Base-by-base conservation (phyloP, 2,797 vertebrate species). In the Agapornis canus region DNA sequence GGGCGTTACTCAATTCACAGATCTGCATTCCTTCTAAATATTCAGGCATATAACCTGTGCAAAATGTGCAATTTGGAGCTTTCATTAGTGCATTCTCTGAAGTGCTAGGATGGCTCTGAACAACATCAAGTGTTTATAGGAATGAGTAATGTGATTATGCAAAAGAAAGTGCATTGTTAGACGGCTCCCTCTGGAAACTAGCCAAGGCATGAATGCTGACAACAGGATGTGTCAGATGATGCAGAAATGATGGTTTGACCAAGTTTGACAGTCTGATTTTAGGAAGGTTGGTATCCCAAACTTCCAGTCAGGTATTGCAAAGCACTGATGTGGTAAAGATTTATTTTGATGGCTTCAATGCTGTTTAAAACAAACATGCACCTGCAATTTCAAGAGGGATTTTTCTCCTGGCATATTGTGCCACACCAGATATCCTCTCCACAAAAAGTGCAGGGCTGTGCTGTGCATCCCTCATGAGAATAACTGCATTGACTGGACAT, bases 361-460 rank as follows among this genome's bases (percentile, higher is more conserved):
- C 17, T 32, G 13, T 73, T 68, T 82, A 40, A 83, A 93, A 40
- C 26, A 80, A 59, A 19, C 5, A 22, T 7, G 22, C 10, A 42
- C 5, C 22, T 40, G 20, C 49, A 83, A 86, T 0, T 60, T 37
- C 40, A 59, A 65, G 32, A 57, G n/a, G 16, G 16, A 60, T 12
- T 6, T 51, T 40, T 69, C 22, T 83, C 11, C 11, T 71, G 40
- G 12, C 20, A 63, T 35, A 25, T 40, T 77, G 19, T 86, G 31
- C 39, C 65, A 90, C 14, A 51, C 4, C 23, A n/a, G 29, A 9
- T 51, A 65, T 43, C 47, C 26, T 86, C 31, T 77, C 47, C 18
- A 8, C 35, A 22, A 11, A 66, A 69, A 3, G 1, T 6, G 12
- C 26, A 66, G 37, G 43, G 40, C 69, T 1, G 0, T 70, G 27